Conservation (phyloP, 2,113 vertebrate genomes). For the Carassius gibelio region DNA sequence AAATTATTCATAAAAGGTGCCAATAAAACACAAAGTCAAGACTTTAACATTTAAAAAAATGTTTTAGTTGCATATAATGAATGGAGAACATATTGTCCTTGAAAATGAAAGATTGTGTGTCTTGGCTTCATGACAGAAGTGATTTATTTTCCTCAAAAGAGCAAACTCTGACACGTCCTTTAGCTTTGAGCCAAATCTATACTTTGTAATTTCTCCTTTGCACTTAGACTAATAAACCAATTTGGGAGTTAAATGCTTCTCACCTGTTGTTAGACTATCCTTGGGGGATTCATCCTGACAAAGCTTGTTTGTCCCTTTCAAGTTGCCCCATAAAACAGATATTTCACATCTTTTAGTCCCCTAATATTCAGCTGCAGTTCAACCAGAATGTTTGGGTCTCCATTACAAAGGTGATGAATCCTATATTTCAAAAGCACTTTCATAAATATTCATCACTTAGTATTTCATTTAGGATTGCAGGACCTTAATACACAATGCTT, state of each 20-base stretch:
- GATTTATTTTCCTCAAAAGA: constrained; percentile 52
- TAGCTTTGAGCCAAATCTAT: constrained; percentile 55
- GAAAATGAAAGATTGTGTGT: background rate
- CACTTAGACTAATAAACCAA: constrained; percentile 52
- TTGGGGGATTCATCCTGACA: constrained; percentile 31
- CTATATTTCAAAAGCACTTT: background rate
- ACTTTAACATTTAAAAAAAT: no score
- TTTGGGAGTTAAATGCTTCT: constrained; percentile 51
- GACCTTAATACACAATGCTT: background rate
- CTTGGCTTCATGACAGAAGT: constrained; percentile 23
- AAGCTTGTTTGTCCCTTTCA: constrained; percentile 40
- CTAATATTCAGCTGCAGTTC: background rate
- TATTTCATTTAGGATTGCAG: background rate
- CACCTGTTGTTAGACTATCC: constrained; percentile 42
- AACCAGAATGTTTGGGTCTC: background rate
- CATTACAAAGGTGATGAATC: background rate
- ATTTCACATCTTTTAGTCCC: constrained; percentile 30
- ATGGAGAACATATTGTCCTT: constrained; percentile 8
- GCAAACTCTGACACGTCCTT: constrained; percentile 50
- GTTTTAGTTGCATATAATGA: background rate
- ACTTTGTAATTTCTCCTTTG: constrained; percentile 36
- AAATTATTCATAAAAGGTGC: constrained; percentile 15
- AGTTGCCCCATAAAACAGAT: constrained; percentile 47
- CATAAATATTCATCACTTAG: background rate
- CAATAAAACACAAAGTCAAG: constrained; percentile 6